phyloP scores from a whole-genome alignment of 1,140 invertebrate genomes.

The Hypsibius dujardini region DNA sequence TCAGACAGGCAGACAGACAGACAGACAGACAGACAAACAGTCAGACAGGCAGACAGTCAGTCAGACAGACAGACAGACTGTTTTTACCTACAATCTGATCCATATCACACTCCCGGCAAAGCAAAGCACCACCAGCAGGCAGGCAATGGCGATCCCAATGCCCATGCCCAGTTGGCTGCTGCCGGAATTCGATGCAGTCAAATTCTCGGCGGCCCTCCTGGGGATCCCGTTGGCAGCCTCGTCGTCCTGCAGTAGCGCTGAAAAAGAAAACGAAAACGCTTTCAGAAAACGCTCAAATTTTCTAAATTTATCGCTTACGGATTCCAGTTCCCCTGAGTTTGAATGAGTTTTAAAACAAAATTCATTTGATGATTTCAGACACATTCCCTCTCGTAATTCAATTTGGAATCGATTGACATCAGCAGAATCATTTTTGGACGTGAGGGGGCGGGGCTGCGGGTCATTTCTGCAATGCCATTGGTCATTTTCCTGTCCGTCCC shows the following conservation, averaged over 20 bases:
- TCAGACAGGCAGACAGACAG: not conserved
- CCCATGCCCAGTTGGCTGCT: slow-evolving; percentile 13
- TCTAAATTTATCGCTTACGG: too few relatives aligned
- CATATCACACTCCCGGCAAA: not conserved
- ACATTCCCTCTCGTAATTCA: too few relatives aligned
- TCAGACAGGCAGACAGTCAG: too few relatives aligned
- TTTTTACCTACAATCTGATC: slow-evolving; percentile 8
- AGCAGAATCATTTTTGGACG: too few relatives aligned
- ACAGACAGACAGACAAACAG: too few relatives aligned
- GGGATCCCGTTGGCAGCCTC: not conserved
- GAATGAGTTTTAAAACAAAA: too few relatives aligned
- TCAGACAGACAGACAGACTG: not conserved
- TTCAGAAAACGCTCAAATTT: slow-evolving; percentile 2
- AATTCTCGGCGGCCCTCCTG: not conserved
- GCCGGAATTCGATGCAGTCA: not conserved
- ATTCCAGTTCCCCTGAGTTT: too few relatives aligned
- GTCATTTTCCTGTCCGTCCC: too few relatives aligned
- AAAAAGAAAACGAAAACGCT: not conserved
- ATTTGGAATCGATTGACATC: too few relatives aligned
- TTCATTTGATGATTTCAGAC: too few relatives aligned
- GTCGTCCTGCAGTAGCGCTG: not conserved
- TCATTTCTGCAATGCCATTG: too few relatives aligned
- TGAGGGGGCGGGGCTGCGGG: too few relatives aligned
- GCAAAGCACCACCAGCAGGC: not conserved
- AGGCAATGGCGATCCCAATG: slow-evolving; percentile 15